Conservation (phyloP, 2,113 vertebrate genomes). For the Hipposideros armiger region DNA sequence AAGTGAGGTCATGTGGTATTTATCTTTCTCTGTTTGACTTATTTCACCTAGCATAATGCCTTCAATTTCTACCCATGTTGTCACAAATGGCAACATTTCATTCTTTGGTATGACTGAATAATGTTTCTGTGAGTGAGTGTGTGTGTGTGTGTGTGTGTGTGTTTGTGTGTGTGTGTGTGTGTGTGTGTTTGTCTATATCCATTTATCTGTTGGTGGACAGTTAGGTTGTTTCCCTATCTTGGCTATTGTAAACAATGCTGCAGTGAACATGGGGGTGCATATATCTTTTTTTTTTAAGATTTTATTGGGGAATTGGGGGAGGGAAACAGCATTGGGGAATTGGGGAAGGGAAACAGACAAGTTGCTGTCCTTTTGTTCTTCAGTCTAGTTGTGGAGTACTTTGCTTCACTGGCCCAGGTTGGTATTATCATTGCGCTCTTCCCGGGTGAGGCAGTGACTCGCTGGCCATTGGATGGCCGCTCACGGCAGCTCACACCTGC, state of each 20-base stretch:
- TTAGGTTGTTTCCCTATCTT: not conserved
- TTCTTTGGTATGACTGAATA: not conserved
- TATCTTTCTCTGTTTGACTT: not conserved
- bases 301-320: too few relatives aligned
- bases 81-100: not conserved
- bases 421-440: too few relatives aligned
- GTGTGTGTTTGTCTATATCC: not conserved
- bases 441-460: too few relatives aligned
- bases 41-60: not conserved
- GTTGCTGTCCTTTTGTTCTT: too few relatives aligned
- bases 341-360: too few relatives aligned
- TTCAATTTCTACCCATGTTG: not conserved
- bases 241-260: not conserved
- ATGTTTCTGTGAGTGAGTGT: not conserved
- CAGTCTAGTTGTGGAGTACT: too few relatives aligned
- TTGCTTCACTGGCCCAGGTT: too few relatives aligned
- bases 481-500: too few relatives aligned
- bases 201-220: not conserved
- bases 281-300: not conserved
- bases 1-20: not conserved
- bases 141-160: not conserved
- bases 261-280: not conserved
- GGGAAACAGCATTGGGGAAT: too few relatives aligned
- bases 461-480: too few relatives aligned
- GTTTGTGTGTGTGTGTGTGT: not conserved